phyloP scores from a whole-genome alignment of 2,113 vertebrate species.

The Xiphophorus maculatus region DNA sequence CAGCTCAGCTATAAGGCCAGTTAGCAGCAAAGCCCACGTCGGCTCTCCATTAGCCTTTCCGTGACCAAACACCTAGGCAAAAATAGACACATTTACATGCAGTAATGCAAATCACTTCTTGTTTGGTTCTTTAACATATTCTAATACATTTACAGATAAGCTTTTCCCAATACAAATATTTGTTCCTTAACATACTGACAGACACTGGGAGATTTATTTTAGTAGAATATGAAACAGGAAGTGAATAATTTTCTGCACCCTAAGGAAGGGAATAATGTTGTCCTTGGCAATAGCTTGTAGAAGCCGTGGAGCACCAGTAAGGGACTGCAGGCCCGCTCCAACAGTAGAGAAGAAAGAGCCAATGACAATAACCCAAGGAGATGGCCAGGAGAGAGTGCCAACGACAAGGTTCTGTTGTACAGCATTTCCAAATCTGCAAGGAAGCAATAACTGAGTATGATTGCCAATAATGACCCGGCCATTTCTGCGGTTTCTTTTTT shows the following conservation, averaged over 20 bases:
- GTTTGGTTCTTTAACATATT: conserved; percentile 16
- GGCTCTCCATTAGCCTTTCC: conserved; percentile 96
- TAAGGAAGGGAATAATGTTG: conserved; percentile 96
- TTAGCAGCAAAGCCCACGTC: conserved; percentile 94
- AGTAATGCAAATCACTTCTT: conserved; percentile 53
- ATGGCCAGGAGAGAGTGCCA: conserved; percentile 95
- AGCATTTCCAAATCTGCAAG: conserved; percentile 88
- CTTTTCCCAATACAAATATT: conserved; percentile 13
- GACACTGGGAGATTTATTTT: background rate
- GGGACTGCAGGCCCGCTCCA: conserved; percentile 92
- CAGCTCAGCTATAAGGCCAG: conserved; percentile 92
- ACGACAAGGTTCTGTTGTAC: conserved; percentile 93
- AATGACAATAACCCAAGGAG: conserved; percentile 96
- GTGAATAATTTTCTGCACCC: conserved; percentile 76
- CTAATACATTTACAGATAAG: conserved; percentile 26
- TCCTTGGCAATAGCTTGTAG: conserved; percentile 97
- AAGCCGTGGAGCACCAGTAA: conserved; percentile 93
- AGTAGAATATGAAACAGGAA: background rate
- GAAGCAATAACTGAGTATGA: background rate
- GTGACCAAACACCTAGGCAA: conserved; percentile 90
- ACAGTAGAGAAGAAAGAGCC: conserved; percentile 98
- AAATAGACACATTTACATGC: conserved; percentile 5
- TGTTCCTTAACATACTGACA: too few species aligned
- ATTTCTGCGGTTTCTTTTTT: background rate
- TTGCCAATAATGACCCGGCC: background rate